Base-by-base conservation (phyloP, 2,888 invertebrate species). In the Catocala nupta region DNA sequence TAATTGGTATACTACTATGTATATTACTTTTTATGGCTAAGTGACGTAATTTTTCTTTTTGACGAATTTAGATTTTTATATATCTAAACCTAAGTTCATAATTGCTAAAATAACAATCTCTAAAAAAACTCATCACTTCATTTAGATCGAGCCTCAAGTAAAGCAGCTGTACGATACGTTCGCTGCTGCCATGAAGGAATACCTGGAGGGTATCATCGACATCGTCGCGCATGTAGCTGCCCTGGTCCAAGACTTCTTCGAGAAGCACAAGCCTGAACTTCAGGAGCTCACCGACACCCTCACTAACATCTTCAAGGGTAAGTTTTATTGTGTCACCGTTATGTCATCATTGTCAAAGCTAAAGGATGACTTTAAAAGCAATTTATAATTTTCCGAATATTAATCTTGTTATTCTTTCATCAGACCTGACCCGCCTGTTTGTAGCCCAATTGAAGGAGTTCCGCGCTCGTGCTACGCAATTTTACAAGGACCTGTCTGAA, bases 241-340 rank as follows among this genome's bases (percentile, higher is more conserved):
- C 11, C 87, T 95, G 44, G 71, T 95, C 47, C 82, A 94, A 0
- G 93, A 95, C 75, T 90, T 96, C 82, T 85, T 96, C 59, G 96
- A 96, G 72, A 95, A 95, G 61, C 96, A 96, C 84, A 96, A 96
- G 85, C 95, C 95, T 11, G 96, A 96, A 75, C 88, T 97, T 1
- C 95, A 96, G 67, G 95, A 96, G 71, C 80, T 96, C 5, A 90
- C 95, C 50, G 92, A 94, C 57, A 87, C 92, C 0, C 74, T 96
- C 43, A 88, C 94, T 11, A 95, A 95, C 63, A 88, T 95, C 67
- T 91, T 94, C 76, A 94, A 94, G 80, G 95, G 95, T 95, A 75
- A 76, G 80, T 39, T 39, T 39, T 39, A 25, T 25, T 25, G 1
- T 25, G 25, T 25, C 25, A 25, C 25, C 4, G 25, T 25, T 25